Base-by-base conservation (phyloP, 2,888 invertebrate species). In the Galerucella nymphaeae region DNA sequence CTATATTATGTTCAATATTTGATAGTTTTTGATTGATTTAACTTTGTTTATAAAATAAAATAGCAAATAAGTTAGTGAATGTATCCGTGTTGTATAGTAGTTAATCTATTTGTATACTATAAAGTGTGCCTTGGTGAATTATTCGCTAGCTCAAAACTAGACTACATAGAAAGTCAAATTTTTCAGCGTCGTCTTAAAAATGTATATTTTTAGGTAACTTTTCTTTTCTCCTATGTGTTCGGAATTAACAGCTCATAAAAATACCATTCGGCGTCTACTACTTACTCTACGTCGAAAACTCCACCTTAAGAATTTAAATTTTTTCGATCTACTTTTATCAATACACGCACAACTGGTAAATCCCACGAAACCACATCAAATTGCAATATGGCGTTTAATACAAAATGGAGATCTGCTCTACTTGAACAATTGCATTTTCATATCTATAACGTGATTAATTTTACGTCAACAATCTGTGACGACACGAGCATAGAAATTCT, bases 401-500 rank as follows among this genome's bases (percentile, higher is more conserved):
- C n/a, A 65, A 66, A 78, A 23, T 72, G 73, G 71, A 79, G 83
- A 82, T 82, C 83, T 82, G 84, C 83, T 84, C 84, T 84, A 85
- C 83, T 84, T 85, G 82, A 80, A 78, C 76, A 75, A 76, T 79
- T 75, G 82, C 82, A 83, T 83, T 81, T 79, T 79, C 82, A 72
- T 69, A 72, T 50, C 14, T 50, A 50, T 61, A 38, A n/a, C 66
- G 65, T 77, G 77, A 74, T 76, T 71, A 75, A 74, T 74, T 75
- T 63, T 69, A 75, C 71, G 70, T 70, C 64, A 76, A 78, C 76
- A 69, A 76, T 76, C 77, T 78, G 78, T 80, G 79, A 81, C 80
- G 81, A 79, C 82, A 83, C 81, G 81, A 81, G 80, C 82, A 73
- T 75, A 82, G 82, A 83, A 82, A 83, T 83, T 82, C 80, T 82